These are phyloP conservation scores for Callocephalon fimbriatum DNA, from an alignment of 2,113 vertebrate genomes.

Conservation along the genomic window DNA sequence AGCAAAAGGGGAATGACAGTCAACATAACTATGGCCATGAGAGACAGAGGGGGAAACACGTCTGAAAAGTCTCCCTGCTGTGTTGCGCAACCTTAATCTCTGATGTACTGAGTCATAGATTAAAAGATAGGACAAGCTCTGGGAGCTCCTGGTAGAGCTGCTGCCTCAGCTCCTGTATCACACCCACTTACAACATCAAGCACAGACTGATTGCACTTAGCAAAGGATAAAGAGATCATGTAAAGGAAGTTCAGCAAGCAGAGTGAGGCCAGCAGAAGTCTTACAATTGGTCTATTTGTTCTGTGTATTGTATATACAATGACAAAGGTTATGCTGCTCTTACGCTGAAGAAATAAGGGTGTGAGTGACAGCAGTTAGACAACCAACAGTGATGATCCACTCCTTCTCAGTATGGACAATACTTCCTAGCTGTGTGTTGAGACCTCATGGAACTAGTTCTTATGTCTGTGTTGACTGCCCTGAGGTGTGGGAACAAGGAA, in stretches of 20 bases:
- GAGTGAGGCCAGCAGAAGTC: not conserved
- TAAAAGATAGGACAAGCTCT: not conserved
- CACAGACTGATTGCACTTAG: not conserved
- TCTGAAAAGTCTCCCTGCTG: not conserved
- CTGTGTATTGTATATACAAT: not conserved
- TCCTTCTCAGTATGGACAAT: not conserved
- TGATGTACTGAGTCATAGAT: not conserved
- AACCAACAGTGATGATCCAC: not conserved
- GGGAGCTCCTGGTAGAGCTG: not conserved
- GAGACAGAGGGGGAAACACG: not conserved
- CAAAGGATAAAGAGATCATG: not conserved
- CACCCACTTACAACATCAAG: not conserved
- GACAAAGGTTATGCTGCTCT: not conserved
- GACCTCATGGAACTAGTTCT: not conserved
- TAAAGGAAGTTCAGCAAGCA: not conserved
- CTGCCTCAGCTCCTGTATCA: slow-evolving; percentile 14
- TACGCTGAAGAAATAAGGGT: not conserved
- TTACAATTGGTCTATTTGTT: not conserved
- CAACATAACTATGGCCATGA: not conserved
- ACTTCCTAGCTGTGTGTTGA: not conserved
- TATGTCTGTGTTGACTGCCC: not conserved
- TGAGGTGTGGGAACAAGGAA: not conserved
- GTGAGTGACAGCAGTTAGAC: not conserved
- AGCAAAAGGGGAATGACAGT: not conserved
- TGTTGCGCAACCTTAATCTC: not conserved